Evolutionary conservation across 2,888 invertebrate genomes (phyloP).

Genomic region (Bombylius major): DNA sequence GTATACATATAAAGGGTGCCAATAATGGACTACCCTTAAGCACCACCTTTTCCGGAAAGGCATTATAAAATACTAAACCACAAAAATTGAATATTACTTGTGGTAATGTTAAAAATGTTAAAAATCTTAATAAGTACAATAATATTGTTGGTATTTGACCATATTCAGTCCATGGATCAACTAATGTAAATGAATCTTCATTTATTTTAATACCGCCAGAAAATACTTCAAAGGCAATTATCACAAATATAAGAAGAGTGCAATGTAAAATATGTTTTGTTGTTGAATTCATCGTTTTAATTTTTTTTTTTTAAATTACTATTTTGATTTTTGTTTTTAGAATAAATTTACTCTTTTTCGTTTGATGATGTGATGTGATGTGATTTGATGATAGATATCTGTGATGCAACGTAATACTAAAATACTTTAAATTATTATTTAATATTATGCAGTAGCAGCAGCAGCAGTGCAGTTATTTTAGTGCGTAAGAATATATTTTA

Average conservation of each 20-base stretch:
- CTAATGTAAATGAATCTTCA: conserved; percentile 38
- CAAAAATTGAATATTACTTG: conserved; percentile 73
- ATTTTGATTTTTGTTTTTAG: background rate
- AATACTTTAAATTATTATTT: too few relatives aligned
- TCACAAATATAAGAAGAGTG: conserved; percentile 56
- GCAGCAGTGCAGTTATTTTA: too few relatives aligned
- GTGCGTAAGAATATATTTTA: too few relatives aligned
- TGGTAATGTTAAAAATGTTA: conserved; percentile 77
- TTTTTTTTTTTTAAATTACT: background rate
- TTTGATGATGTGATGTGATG: background rate
- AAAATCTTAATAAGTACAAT: conserved; percentile 63
- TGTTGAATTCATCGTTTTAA: conserved; percentile 30
- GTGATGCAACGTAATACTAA: too few relatives aligned
- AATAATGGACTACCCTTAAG: conserved; percentile 80
- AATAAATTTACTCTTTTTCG: background rate
- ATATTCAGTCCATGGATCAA: conserved; percentile 74
- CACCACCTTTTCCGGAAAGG: conserved; percentile 83
- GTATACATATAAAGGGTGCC: conserved; percentile 88
- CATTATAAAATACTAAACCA: conserved; percentile 80
- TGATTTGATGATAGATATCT: background rate
- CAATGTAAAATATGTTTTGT: conserved; percentile 73
- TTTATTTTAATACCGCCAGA: conserved; percentile 48
- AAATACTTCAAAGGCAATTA: conserved; percentile 58
- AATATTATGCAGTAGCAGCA: too few relatives aligned
- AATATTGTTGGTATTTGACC: conserved; percentile 60